Conservation (phyloP, 2,113 vertebrate species). For the Mellivora capensis region DNA sequence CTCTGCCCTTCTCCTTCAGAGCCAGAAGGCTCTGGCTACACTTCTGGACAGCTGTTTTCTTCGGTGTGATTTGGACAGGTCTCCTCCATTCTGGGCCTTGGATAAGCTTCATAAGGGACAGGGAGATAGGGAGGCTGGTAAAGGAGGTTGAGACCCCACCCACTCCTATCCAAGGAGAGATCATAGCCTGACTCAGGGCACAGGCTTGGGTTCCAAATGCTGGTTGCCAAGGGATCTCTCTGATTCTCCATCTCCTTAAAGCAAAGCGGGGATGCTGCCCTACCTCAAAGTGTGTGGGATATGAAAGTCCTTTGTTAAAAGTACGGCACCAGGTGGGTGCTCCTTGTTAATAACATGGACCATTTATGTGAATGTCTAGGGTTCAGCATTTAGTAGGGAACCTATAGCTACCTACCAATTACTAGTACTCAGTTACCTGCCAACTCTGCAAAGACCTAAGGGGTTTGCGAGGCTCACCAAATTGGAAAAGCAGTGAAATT, state of each 20-base stretch:
- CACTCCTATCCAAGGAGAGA: background rate
- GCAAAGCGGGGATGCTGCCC: background rate
- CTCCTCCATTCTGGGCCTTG: background rate
- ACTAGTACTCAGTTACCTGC: background rate
- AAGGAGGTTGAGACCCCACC: background rate
- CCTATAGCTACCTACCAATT: background rate
- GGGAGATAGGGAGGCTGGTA: background rate
- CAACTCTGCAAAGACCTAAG: too few species aligned
- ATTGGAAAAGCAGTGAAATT: background rate
- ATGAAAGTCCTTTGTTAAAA: background rate
- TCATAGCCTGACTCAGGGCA: background rate
- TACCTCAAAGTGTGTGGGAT: rapidly evolving
- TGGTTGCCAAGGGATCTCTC: background rate
- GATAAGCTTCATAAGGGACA: background rate
- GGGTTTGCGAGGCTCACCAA: background rate
- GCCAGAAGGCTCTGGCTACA: background rate
- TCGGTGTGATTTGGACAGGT: background rate
- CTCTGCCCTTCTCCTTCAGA: background rate
- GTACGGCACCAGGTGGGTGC: background rate
- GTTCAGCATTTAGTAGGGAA: background rate
- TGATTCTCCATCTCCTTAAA: background rate
- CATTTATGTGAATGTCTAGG: too few species aligned
- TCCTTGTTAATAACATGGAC: rapidly evolving
- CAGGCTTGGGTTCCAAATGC: background rate
- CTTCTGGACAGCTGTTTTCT: background rate